Conservation (phyloP, 2,113 vertebrate genomes). For the Spea multiplicata region DNA sequence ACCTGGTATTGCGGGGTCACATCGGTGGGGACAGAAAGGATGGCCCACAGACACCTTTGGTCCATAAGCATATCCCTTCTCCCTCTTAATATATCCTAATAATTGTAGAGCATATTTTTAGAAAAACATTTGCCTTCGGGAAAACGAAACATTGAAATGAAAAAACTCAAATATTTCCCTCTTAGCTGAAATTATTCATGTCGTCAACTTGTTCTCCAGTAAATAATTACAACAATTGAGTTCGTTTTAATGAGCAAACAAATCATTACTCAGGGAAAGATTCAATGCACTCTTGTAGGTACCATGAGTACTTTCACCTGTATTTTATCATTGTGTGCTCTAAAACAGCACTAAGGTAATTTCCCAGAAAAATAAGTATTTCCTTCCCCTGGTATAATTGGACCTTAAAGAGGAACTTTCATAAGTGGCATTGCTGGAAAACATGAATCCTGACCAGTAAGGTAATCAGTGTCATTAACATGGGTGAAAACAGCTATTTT, state of each 20-base stretch:
- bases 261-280: conserved; percentile 18
- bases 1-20: too few species aligned
- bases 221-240: conserved; percentile 27
- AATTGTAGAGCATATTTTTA: not conserved
- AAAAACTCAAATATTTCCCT: conserved; percentile 8
- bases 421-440: conserved; percentile 25
- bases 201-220: conserved; percentile 24
- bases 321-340: conserved; percentile 22
- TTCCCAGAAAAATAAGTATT: conserved; percentile 37
- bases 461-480: too few species aligned
- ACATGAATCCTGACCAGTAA: not conserved
- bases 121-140: not conserved
- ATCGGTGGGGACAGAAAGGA: too few species aligned
- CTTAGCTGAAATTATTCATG: not conserved
- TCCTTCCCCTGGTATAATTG: conserved; percentile 24
- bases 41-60: too few species aligned
- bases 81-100: not conserved
- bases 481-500: too few species aligned
- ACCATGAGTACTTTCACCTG: conserved; percentile 25
- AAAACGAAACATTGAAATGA: conserved; percentile 6
- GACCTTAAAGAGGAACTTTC: conserved; percentile 16
- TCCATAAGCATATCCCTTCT: too few species aligned
- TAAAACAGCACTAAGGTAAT: conserved; percentile 31
- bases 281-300: conserved; percentile 15
- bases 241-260: conserved; percentile 25